Conservation (phyloP, 2,888 invertebrate genomes). For the Plagodis pulveraria region DNA sequence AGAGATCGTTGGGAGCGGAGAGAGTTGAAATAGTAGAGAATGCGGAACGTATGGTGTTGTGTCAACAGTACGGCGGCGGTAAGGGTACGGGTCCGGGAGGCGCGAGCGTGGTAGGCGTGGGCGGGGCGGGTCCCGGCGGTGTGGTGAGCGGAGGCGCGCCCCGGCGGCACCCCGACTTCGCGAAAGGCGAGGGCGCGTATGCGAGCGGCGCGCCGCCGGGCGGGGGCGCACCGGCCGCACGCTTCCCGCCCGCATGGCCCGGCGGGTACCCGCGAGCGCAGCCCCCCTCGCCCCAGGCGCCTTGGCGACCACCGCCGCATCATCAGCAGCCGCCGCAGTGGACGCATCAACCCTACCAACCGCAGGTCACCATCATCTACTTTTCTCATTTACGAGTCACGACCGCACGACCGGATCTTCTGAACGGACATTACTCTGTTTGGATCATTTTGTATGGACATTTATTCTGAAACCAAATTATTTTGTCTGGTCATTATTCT, state of each 20-base stretch:
- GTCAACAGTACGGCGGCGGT: constrained; percentile 68
- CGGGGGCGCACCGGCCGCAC: constrained; percentile 49
- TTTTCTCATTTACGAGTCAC: too few species aligned
- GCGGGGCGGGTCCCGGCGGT: constrained; percentile 70
- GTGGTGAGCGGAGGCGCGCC: constrained; percentile 72
- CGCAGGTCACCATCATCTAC: constrained; percentile 47
- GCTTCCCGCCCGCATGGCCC: constrained; percentile 59
- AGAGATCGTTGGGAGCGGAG: constrained; percentile 13
- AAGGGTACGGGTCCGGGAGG: constrained; percentile 77
- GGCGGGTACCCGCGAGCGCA: constrained; percentile 64
- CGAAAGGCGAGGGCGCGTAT: constrained; percentile 49
- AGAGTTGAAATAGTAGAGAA: constrained; percentile 1
- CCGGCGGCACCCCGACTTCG: constrained; percentile 62
- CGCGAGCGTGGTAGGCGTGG: constrained; percentile 64
- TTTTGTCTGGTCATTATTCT: too few species aligned
- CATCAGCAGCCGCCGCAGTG: constrained; percentile 54
- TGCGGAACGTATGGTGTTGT: constrained; percentile 1
- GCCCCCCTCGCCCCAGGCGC: constrained; percentile 61
- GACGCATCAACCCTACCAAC: constrained; percentile 71
- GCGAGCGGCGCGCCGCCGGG: constrained; percentile 44
- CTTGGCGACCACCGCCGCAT: constrained; percentile 62
- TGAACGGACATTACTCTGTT: too few species aligned
- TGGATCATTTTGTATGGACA: too few species aligned
- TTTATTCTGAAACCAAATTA: too few species aligned
- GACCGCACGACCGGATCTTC: too few species aligned